Evolutionary conservation across 1,140 invertebrate genomes (phyloP).

Genomic region (Aphaenogaster rudis): DNA sequence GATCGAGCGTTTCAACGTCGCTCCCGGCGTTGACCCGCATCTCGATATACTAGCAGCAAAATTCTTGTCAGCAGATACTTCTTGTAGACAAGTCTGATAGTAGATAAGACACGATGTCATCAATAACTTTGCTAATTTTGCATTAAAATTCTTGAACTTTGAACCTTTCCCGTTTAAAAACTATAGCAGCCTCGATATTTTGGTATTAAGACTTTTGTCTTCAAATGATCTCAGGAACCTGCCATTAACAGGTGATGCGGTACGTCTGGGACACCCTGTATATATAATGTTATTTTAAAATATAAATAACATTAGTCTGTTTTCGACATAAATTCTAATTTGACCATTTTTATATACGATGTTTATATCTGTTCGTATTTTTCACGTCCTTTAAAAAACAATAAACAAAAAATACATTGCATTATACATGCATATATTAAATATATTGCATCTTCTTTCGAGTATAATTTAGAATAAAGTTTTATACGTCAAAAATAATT

Average conservation of each 20-base stretch:
- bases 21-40: constrained; percentile 14
- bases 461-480: not conserved
- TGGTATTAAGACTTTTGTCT: too few relatives aligned
- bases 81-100: not conserved
- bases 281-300: not conserved
- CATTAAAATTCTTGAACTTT: not conserved
- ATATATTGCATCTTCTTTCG: not conserved
- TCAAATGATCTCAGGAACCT: too few relatives aligned
- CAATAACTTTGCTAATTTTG: constrained; percentile 69
- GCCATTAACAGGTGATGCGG: too few relatives aligned
- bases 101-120: constrained; percentile 19
- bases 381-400: not conserved
- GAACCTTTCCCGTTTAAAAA: too few relatives aligned
- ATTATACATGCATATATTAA: not conserved
- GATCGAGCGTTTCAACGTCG: not conserved
- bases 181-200: too few relatives aligned
- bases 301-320: not conserved
- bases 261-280: too few relatives aligned
- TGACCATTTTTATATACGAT: not conserved
- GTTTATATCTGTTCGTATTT: not conserved
- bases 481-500: not conserved
- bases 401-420: not conserved
- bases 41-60: constrained; percentile 18
- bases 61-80: constrained; percentile 27
- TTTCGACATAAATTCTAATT: not conserved